Evolutionary conservation across 2,113 vertebrate species (phyloP).

Genomic region (Tachuris rubrigastra): DNA sequence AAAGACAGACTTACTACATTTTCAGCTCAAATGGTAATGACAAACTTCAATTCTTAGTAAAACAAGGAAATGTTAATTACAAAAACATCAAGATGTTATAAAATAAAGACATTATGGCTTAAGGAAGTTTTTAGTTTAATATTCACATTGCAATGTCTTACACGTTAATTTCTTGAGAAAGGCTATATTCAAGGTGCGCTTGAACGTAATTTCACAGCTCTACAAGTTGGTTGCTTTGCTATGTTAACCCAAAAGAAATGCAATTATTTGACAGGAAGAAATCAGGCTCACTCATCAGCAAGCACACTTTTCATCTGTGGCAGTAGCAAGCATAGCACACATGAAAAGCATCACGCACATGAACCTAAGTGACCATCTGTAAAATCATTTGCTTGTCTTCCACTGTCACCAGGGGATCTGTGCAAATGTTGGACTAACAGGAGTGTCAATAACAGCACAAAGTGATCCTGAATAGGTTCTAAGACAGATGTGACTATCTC

Average conservation of each 20-base stretch:
- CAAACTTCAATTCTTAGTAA: neutral
- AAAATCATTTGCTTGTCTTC: neutral
- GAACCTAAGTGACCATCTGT: neutral
- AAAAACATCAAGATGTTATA: neutral
- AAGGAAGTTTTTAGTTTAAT: neutral
- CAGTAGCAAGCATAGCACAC: neutral
- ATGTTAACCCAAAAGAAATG: neutral
- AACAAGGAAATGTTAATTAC: neutral
- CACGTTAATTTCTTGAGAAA: neutral
- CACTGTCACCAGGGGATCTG: neutral
- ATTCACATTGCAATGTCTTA: neutral
- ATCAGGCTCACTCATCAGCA: neutral
- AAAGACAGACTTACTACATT: neutral
- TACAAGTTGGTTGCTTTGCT: neutral
- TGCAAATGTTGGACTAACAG: neutral
- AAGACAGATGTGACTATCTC: neutral
- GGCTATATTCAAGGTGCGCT: neutral
- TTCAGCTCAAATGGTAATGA: neutral
- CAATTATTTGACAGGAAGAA: neutral
- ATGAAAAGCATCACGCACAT: fast-evolving
- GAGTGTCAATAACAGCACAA: neutral
- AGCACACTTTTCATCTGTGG: neutral
- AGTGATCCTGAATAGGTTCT: neutral
- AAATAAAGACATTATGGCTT: neutral
- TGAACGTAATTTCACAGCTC: neutral